Conservation (phyloP, 1,140 invertebrate species). For the Drosophila simulans region DNA sequence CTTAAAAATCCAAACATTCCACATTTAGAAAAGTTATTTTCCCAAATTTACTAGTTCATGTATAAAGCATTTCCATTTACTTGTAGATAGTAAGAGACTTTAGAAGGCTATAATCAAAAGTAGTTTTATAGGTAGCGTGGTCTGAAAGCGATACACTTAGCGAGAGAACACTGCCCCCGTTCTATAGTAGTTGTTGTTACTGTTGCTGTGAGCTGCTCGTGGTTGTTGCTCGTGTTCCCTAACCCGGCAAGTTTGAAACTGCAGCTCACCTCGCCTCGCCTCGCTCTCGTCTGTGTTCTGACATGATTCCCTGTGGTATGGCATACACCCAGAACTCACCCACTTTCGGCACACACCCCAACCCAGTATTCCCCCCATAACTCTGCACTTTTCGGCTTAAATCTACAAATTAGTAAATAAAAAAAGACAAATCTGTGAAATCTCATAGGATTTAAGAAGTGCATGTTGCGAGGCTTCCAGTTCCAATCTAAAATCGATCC, state of each 20-base stretch:
- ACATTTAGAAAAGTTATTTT: neutral
- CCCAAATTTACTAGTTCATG: no score
- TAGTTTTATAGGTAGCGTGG: neutral
- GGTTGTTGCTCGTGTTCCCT: constrained; percentile 42
- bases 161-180: constrained; percentile 16
- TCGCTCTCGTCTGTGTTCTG: constrained; percentile 36
- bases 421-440: constrained; percentile 24
- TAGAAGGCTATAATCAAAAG: neutral
- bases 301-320: constrained; percentile 21
- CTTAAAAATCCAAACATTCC: neutral
- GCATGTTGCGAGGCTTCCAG: constrained; percentile 65
- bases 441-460: constrained; percentile 38
- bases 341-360: neutral
- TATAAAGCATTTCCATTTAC: no score
- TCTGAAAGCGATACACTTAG: constrained; percentile 4
- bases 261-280: constrained; percentile 31
- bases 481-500: constrained; percentile 28
- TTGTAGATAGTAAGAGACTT: no score
- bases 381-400: neutral
- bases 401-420: neutral
- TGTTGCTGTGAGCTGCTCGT: constrained; percentile 57
- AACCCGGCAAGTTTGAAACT: constrained; percentile 25
- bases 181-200: constrained; percentile 48
- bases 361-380: constrained; percentile 4
- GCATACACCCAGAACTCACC: constrained; percentile 4